phyloP scores from a whole-genome alignment of 1,140 invertebrate genomes.

The Asobara japonica region DNA sequence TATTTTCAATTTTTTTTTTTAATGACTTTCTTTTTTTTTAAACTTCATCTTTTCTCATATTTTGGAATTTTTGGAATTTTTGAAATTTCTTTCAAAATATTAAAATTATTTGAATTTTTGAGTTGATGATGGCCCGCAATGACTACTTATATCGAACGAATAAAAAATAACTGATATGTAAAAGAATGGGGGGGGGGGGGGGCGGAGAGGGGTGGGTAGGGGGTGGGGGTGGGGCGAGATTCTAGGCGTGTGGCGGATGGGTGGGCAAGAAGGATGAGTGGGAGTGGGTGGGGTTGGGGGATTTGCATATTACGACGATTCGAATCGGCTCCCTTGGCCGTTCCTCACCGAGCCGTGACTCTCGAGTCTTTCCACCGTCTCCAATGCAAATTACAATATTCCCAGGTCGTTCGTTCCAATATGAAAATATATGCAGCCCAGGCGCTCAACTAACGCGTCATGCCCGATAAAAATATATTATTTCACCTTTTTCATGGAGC shows the following conservation, averaged over 20 bases:
- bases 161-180: neutral
- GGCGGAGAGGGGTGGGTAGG: neutral
- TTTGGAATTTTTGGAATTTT: no score
- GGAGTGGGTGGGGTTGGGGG: neutral
- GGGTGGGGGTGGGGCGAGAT: neutral
- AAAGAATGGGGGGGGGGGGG: conserved; percentile 8
- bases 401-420: conserved; percentile 57
- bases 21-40: no score
- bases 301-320: conserved; percentile 64
- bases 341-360: conserved; percentile 47
- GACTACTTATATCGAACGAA: no score
- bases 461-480: conserved; percentile 55
- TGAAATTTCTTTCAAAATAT: no score
- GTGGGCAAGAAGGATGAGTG: conserved; percentile 23
- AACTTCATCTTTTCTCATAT: no score
- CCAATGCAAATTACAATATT: conserved; percentile 67
- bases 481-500: conserved; percentile 2
- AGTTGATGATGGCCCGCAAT: no score
- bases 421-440: conserved; percentile 60
- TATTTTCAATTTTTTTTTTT: no score
- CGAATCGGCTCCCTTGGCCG: conserved; percentile 43
- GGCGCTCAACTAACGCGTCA: conserved; percentile 35
- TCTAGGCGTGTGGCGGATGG: conserved; percentile 7
- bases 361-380: conserved; percentile 59
- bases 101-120: no score